Base-by-base conservation (phyloP, 1,140 invertebrate genomes). In the Drosophila auraria region DNA sequence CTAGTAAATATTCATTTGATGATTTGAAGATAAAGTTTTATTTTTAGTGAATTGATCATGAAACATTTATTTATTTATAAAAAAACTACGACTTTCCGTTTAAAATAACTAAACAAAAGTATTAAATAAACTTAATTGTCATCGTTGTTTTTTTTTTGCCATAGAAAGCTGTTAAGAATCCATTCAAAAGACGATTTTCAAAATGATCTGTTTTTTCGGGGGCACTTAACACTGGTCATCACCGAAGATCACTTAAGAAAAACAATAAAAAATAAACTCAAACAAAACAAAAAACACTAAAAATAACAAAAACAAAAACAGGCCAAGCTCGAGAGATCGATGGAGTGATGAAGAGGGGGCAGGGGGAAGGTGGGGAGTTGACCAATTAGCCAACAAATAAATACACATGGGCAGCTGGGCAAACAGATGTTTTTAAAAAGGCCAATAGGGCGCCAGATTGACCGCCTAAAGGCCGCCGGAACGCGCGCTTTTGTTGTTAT, bases 361-460 rank as follows among this genome's bases (percentile, higher is more conserved):
- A 12, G 27, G 11, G 38, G 45, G 15, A 4, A 25, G 30, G 60
- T 14, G 38, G 59, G 63, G 68, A 72, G 36, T 20, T 60, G 69
- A 30, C 38, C 57, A 78, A 78, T 70, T 78, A 57, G 76, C 65
- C 76, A 54, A 30, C 63, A 54, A 49, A 40, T 57, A 57, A 66
- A 57, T 49, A 53, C 76, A 74, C 82, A 80, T 76, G 74, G 74
- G 65, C 49, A 70, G 65, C 69, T 75, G 61, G 71, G 45, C 71
- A 65, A 87, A 89, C 83, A 87, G 84, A 87, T 87, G 83, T 89
- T 89, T 74, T 78, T 25, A 68, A 89, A 84, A 87, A 87, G 63
- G 60, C 76, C 60, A 87, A 73, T 83, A 72, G 81, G 78, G 63
- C 64, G 49, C 49, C 49, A 69, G 30, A 69, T 45, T 54, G n/a